Evolutionary conservation across 2,888 invertebrate genomes (phyloP).

Genomic region (Ptilodon capucinus): DNA sequence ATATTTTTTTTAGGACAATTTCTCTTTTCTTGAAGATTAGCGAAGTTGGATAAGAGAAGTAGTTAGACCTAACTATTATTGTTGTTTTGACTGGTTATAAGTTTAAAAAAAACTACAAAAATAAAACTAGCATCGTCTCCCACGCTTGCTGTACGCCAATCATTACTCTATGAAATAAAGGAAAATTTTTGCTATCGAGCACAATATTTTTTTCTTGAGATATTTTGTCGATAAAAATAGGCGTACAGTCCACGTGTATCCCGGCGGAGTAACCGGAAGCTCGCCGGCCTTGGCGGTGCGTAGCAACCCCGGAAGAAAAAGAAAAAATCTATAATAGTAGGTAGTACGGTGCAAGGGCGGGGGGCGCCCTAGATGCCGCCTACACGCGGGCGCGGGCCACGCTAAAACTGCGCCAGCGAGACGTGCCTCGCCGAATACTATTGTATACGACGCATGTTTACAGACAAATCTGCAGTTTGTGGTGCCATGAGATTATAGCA

Average conservation of each 20-base stretch:
- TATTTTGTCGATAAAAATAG: conserved; percentile 46
- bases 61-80: too few relatives aligned
- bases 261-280: conserved; percentile 57
- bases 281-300: conserved; percentile 62
- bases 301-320: conserved; percentile 63
- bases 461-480: too few relatives aligned
- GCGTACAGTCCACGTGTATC: conserved; percentile 54
- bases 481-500: too few relatives aligned
- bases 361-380: conserved; percentile 42
- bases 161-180: conserved; percentile 17
- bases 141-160: conserved; percentile 23
- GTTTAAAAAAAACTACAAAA: not conserved
- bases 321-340: conserved; percentile 70
- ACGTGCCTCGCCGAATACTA: not conserved
- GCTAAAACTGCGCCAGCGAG: not conserved
- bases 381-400: conserved; percentile 8
- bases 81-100: too few relatives aligned
- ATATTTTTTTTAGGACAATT: too few relatives aligned
- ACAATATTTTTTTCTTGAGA: conserved; percentile 28
- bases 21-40: too few relatives aligned
- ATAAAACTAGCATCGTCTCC: conserved; percentile 10
- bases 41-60: too few relatives aligned
- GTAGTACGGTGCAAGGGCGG: conserved; percentile 53
- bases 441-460: not conserved
- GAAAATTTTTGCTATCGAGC: conserved; percentile 9